phyloP scores from a whole-genome alignment of 2,113 vertebrate species.

The Ciconia maguari region DNA sequence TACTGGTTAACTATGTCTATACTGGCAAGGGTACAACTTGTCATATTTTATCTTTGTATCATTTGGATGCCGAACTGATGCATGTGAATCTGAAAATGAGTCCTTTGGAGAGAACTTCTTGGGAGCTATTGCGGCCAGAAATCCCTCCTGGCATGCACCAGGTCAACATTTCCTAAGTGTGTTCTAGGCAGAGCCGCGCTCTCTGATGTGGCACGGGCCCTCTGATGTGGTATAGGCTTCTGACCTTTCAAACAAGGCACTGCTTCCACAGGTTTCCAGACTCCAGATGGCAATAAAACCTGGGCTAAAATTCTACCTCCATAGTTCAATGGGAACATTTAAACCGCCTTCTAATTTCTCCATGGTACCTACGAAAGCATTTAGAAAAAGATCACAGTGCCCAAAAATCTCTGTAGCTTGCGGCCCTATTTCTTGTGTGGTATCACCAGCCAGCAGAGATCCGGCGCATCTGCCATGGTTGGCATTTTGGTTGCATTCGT shows the following conservation, averaged over 20 bases:
- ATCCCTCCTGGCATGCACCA: not conserved
- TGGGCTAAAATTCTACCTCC: not conserved
- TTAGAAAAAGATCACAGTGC: not conserved
- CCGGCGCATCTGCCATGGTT: not conserved
- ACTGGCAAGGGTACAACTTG: not conserved
- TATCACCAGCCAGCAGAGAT: not conserved
- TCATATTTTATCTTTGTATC: not conserved
- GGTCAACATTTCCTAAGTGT: conserved; percentile 25
- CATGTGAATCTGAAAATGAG: not conserved
- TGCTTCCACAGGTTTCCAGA: not conserved
- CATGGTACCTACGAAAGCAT: not conserved
- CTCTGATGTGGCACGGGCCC: conserved; percentile 10
- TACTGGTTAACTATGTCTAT: not conserved
- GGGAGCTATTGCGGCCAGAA: not conserved
- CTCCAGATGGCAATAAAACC: conserved; percentile 37
- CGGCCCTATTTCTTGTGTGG: fast-evolving
- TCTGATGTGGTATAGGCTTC: conserved; percentile 23
- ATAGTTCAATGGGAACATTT: not conserved
- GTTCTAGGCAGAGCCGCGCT: not conserved
- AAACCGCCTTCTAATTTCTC: not conserved
- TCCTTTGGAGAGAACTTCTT: not conserved
- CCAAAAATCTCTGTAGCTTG: not conserved
- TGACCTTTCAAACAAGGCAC: not conserved
- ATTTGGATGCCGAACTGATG: not conserved
- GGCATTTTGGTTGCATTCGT: not conserved